Base-by-base conservation (phyloP, 2,113 vertebrate species). In the Pachycephala philippinensis region DNA sequence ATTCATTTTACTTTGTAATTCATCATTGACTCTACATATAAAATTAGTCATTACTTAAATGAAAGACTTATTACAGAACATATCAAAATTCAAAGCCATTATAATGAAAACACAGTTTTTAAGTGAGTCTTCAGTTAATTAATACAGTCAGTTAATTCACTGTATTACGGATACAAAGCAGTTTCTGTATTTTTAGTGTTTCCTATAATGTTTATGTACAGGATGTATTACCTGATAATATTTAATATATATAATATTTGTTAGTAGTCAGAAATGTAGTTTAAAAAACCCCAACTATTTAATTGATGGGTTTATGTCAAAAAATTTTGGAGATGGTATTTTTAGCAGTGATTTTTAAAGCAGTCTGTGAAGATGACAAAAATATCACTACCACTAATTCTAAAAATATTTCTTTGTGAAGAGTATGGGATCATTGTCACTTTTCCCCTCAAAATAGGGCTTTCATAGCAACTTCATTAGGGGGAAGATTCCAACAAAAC, bases 1-100 rank as follows among this genome's bases (percentile, higher is more conserved):
- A 94, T 80, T 96, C 56, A 83, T 95, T 95, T 93, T 77, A 89
- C 77, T 90, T 83, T 85, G 72, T 93, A 94, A 95, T 83, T 94
- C 54, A 61, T 92, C 89, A 78, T 71, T 8, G 27, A 37, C 40
- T 91, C 42, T 79, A 57, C 33, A 49, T 78, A 33, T 52, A 53
- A 93, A 90, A 95, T 89, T 59, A 89, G 75, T 84, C 61, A 81
- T 83, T 92, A 68, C 49, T 94, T 93, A 76, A 90, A 50, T 2
- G 7, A 81, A 92, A 54, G 75, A 56, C 75, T 80, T 79, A 71
- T 63, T 96, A 54, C 47, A 50, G 87, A 96, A 76, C 56, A 78
- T 69, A 86, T 53, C 74, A 94, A 93, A 95, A 86, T 84, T 85
- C 93, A 65, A 84, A 85, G 66, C 75, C 50, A 60, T 65, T 91